phyloP scores from a whole-genome alignment of 2,113 vertebrate genomes.

The Leptobrachium leishanense region DNA sequence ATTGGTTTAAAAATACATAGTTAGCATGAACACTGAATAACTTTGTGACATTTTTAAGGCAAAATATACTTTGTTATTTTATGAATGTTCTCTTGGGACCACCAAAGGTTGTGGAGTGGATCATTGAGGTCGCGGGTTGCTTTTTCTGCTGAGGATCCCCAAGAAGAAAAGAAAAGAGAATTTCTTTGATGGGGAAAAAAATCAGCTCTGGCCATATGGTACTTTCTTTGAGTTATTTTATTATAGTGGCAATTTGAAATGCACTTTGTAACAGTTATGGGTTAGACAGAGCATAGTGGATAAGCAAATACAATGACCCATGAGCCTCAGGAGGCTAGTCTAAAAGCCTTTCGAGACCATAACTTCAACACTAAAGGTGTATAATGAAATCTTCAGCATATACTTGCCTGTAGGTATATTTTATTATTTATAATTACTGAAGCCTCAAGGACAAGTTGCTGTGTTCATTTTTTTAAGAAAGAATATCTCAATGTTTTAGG shows the following conservation, averaged over 20 bases:
- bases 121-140: slow-evolving; percentile 3
- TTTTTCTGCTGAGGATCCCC: slow-evolving; percentile 17
- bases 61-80: slow-evolving; percentile 1
- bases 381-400: slow-evolving; percentile 17
- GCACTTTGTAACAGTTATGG: slow-evolving; percentile 9
- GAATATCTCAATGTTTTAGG: not conserved
- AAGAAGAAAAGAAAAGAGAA: slow-evolving; percentile 14
- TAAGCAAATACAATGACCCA: slow-evolving; percentile 25
- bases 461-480: not conserved
- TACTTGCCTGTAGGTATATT: slow-evolving; percentile 39
- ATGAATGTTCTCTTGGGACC: not conserved
- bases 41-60: not conserved
- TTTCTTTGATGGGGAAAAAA: slow-evolving; percentile 27
- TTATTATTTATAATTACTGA: slow-evolving; percentile 33
- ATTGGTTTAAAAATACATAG: too few species aligned
- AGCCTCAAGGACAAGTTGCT: slow-evolving; percentile 1
- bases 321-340: slow-evolving; percentile 6
- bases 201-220: slow-evolving; percentile 16
- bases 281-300: slow-evolving; percentile 29
- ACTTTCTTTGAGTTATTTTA: slow-evolving; percentile 21
- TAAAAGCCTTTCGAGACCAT: slow-evolving; percentile 24
- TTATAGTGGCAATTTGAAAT: slow-evolving; percentile 32
- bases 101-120: not conserved
- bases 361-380: slow-evolving; percentile 24
- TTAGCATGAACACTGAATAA: not conserved